Percentiles rank a stretch among this genome's conserved stretches.
These are phyloP conservation scores for Pogoniulus pusillus DNA, from an alignment of 2,797 vertebrate species.

Conservation along the genomic window DNA sequence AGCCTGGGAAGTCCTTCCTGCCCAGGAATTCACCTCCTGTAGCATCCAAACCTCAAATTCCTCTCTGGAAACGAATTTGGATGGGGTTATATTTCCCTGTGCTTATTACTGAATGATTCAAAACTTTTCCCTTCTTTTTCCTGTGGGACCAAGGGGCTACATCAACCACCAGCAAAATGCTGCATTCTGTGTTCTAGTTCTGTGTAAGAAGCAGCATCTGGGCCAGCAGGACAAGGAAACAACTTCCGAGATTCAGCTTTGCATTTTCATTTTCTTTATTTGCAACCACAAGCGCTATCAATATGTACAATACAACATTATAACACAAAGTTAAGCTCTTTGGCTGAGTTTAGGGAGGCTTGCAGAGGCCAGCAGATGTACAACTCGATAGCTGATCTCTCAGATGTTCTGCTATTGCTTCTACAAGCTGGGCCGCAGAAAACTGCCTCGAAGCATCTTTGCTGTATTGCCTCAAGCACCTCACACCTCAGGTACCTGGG, in stretches of 20 bases:
- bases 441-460: not conserved
- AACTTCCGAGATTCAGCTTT: not conserved
- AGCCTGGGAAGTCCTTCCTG: conserved; percentile 38
- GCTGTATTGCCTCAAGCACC: not conserved
- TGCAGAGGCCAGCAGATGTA: not conserved
- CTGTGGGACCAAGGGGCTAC: not conserved
- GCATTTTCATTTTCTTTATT: not conserved
- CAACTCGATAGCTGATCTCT: not conserved
- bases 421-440: not conserved
- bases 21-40: conserved; percentile 14
- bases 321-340: not conserved
- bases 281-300: not conserved
- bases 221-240: not conserved
- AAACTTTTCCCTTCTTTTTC: conserved; percentile 38
- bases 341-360: not conserved
- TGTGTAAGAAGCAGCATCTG: not conserved
- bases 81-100: conserved; percentile 22
- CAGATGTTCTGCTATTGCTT: not conserved
- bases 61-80: conserved; percentile 38
- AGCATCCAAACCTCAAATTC: conserved; percentile 60
- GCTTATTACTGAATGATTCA: conserved; percentile 31
- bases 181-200: not conserved
- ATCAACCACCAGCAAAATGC: conserved; percentile 5
- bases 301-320: not conserved
- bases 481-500: not conserved